phyloP scores from a whole-genome alignment of 2,888 invertebrate genomes.

The Temnothorax ravouxi region DNA sequence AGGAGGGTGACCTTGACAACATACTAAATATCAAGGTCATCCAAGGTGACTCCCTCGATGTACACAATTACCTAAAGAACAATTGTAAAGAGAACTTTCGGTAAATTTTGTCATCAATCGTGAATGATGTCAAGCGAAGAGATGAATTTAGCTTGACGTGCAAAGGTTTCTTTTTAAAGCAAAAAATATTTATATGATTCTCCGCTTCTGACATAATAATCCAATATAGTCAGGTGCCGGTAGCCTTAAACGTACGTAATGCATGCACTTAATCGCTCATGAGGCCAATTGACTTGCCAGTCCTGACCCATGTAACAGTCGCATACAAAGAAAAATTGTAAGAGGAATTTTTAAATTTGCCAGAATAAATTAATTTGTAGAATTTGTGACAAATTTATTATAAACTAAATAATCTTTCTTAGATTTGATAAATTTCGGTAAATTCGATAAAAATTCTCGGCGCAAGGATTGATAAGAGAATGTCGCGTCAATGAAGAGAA shows the following conservation, averaged over 20 bases:
- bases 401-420: background rate
- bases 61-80: too few relatives aligned
- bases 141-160: background rate
- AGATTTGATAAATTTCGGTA: background rate
- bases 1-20: too few relatives aligned
- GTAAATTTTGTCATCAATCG: background rate
- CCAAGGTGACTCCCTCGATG: too few relatives aligned
- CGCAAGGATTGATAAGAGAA: background rate
- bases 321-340: background rate
- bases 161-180: background rate
- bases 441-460: background rate
- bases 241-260: background rate
- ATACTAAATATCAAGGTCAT: too few relatives aligned
- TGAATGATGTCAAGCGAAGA: background rate
- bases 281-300: conserved; percentile 8
- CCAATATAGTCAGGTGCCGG: background rate
- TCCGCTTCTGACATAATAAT: background rate
- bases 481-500: background rate
- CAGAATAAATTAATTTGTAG: background rate
- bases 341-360: too few relatives aligned
- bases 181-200: background rate
- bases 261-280: conserved; percentile 1
- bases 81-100: background rate
- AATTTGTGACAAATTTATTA: background rate
- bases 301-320: background rate